Base-by-base conservation (phyloP, 1,140 invertebrate genomes). In the Dreissena rostriformis region DNA sequence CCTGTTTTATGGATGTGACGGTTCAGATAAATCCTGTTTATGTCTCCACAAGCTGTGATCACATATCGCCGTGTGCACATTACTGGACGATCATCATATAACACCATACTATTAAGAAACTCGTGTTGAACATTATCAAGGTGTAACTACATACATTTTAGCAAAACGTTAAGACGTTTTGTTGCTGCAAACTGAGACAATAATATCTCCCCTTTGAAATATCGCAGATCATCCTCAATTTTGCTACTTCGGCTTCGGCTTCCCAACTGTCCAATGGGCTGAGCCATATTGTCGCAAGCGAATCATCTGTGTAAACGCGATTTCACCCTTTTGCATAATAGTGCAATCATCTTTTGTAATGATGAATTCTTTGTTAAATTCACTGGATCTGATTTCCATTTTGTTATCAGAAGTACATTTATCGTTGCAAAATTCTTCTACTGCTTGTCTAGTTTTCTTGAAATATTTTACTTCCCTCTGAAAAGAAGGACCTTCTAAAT, bases 401-500 rank as follows among this genome's bases (percentile, higher is more conserved):
- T 65, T 28, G 4, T 24, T 19, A 19, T 4, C 4, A 4, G 17
- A 6, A 11, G 4, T 61, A 61, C 12, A 12, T 39, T 39, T 39
- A 39, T 39, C 26, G 10, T 73, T 24, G 57, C 87, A 88, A 63
- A 82, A 86, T 4, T 79, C 51, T 52, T 84, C 49, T 8, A 85
- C 78, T n/a, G 76, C 28, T 52, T 71, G 39, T 28, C 74, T 57
- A 5, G 82, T 19, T 17, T 39, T 53, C 66, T 84, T 73, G 70
- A 84, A 88, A 79, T 83, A 61, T 15, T 28, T 11, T 26, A 85
- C 71, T 86, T 88, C 87, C 26, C 77, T 68, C 15, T 73, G 19
- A 63, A 87, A 88, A 12, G 22, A 14, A 49, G 26, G 26, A 10
- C 66, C 73, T 61, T 84, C 67, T 0, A 26, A 22, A 12, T 68